Conservation (phyloP, 2,797 vertebrate species). For the Microctenopoma stevenorrisi region DNA sequence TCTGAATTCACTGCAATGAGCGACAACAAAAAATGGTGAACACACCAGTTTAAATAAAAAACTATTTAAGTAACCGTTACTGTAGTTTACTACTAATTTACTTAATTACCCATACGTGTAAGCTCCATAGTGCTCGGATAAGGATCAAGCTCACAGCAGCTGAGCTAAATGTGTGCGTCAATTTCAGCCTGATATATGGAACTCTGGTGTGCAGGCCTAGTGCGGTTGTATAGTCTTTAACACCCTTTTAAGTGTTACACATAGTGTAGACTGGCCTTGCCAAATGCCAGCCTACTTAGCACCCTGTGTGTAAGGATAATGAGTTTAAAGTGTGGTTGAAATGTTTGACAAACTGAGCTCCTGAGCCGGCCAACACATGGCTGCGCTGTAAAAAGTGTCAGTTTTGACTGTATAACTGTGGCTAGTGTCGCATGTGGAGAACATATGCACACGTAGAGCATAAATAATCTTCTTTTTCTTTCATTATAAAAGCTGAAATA, state of each 20-base stretch:
- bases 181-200: neutral
- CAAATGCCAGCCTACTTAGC: neutral
- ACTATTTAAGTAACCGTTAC: too few species aligned
- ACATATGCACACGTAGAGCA: too few species aligned
- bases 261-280: neutral
- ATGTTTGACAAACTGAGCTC: neutral
- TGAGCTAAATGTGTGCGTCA: neutral
- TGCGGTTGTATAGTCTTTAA: neutral
- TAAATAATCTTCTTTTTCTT: too few species aligned
- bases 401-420: too few species aligned
- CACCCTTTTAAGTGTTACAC: constrained; percentile 7
- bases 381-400: too few species aligned
- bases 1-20: neutral
- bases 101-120: too few species aligned
- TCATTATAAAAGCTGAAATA: too few species aligned
- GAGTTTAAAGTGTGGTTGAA: constrained; percentile 3
- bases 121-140: neutral
- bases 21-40: neutral
- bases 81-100: neutral
- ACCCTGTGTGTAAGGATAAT: neutral
- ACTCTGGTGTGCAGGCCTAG: neutral
- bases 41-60: too few species aligned
- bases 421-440: too few species aligned
- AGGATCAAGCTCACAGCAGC: neutral
- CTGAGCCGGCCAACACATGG: neutral